A percentile compares a stretch with the other conserved stretches of the same genome.
Conservation (phyloP, 2,113 vertebrate genomes). For the Serilophus lunatus region DNA sequence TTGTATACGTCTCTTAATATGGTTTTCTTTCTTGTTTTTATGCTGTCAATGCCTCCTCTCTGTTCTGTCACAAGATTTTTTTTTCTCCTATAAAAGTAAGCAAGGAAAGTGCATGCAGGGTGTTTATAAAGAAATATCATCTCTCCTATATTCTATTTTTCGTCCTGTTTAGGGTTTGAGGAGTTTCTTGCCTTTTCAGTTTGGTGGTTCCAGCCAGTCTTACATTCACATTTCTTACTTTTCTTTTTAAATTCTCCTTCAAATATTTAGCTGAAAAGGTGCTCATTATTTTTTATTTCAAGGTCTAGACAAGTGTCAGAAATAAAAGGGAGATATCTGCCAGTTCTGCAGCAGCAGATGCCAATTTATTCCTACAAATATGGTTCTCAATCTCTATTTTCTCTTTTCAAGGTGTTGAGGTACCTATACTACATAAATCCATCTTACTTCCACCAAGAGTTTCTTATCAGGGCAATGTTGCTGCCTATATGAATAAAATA, state of each 20-base stretch:
- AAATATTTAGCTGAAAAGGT: conserved; percentile 34
- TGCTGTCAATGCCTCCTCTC: neutral
- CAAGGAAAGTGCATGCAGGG: neutral
- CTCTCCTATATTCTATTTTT: neutral
- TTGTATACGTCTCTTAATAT: neutral
- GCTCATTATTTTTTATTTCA: conserved; percentile 66
- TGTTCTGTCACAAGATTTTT: neutral
- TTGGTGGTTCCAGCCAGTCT: neutral
- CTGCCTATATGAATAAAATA: neutral
- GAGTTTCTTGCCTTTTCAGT: neutral
- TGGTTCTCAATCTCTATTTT: conserved; percentile 39
- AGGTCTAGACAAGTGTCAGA: conserved; percentile 32
- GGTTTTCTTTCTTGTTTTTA: neutral
- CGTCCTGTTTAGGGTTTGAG: neutral
- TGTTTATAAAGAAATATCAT: neutral
- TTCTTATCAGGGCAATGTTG: neutral
- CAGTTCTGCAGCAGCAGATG: conserved; percentile 23
- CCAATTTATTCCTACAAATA: conserved; percentile 47
- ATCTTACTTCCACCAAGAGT: conserved; percentile 11
- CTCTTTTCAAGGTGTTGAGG: conserved; percentile 15
- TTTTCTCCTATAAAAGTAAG: neutral
- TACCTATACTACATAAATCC: conserved; percentile 5
- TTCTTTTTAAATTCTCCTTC: conserved; percentile 15
- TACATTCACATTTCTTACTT: neutral
- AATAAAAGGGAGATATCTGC: conserved; percentile 3